These are phyloP conservation scores for Sinodicranocentrus sp. DNA, from an alignment of 2,888 invertebrate species.

Conservation along the genomic window DNA sequence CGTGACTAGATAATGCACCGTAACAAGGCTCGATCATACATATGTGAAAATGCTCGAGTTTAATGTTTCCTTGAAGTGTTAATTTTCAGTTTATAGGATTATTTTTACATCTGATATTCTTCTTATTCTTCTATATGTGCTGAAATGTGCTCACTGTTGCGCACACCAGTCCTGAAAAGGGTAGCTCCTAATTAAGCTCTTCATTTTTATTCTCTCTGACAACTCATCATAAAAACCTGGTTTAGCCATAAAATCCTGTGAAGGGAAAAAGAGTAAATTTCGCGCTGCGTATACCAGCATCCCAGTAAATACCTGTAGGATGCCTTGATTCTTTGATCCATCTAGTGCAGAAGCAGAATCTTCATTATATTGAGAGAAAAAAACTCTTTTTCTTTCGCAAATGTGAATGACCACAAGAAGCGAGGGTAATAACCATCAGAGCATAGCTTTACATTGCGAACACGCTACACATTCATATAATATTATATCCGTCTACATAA, in stretches of 20 bases:
- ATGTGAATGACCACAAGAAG: conserved; percentile 66
- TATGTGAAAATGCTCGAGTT: too few species aligned
- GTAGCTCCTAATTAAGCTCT: conserved; percentile 43
- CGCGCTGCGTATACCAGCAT: too few species aligned
- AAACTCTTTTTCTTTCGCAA: conserved; percentile 54
- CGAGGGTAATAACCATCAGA: conserved; percentile 65
- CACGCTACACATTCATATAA: too few species aligned
- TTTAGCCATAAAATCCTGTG: background rate
- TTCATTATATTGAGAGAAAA: conserved; percentile 40
- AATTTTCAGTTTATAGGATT: background rate
- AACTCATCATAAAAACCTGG: conserved; percentile 19
- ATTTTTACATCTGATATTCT: background rate
- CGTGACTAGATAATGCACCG: too few species aligned
- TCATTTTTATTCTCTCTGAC: conserved; percentile 33
- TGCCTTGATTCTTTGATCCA: background rate
- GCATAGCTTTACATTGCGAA: background rate
- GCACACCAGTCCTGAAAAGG: conserved; percentile 2
- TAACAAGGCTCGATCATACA: too few species aligned
- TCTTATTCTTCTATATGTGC: background rate
- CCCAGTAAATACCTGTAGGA: conserved; percentile 1
- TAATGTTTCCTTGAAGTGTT: too few species aligned
- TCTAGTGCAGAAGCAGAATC: background rate
- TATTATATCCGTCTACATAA: too few species aligned
- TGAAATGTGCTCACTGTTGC: too few species aligned
- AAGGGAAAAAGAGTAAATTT: conserved; percentile 17